Evolutionary conservation across 2,113 vertebrate species (phyloP).

Genomic region (Opisthocomus hoazin): DNA sequence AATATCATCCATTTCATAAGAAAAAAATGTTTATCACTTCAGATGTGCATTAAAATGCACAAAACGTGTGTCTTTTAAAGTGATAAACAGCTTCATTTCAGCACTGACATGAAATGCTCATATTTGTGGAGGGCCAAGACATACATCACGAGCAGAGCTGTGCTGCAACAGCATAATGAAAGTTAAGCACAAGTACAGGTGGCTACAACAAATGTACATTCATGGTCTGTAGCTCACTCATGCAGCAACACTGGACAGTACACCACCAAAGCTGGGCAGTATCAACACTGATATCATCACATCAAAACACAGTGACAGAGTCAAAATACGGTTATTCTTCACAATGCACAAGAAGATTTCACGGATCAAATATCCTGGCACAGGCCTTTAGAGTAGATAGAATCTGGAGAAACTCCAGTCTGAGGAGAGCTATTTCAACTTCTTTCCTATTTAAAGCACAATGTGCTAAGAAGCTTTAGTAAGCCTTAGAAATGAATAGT

Average conservation of each 20-base stretch:
- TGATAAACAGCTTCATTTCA: background rate
- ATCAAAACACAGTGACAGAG: background rate
- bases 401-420: background rate
- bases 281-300: background rate
- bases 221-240: background rate
- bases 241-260: background rate
- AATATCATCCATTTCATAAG: accelerated
- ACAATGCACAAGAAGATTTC: background rate
- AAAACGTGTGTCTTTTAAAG: background rate
- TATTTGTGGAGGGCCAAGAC: background rate
- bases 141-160: background rate
- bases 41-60: background rate
- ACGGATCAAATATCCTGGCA: background rate
- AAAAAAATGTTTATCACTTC: background rate
- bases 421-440: background rate
- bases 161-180: background rate
- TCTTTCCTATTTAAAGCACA: background rate
- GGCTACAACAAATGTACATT: background rate
- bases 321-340: background rate
- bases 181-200: background rate
- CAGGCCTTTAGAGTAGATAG: background rate
- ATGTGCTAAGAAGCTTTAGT: background rate
- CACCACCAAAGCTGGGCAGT: background rate
- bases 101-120: background rate
- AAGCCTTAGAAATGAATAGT: background rate